These are phyloP conservation scores for Atlantisia rogersi DNA, from an alignment of 2,113 vertebrate species.

Conservation along the genomic window DNA sequence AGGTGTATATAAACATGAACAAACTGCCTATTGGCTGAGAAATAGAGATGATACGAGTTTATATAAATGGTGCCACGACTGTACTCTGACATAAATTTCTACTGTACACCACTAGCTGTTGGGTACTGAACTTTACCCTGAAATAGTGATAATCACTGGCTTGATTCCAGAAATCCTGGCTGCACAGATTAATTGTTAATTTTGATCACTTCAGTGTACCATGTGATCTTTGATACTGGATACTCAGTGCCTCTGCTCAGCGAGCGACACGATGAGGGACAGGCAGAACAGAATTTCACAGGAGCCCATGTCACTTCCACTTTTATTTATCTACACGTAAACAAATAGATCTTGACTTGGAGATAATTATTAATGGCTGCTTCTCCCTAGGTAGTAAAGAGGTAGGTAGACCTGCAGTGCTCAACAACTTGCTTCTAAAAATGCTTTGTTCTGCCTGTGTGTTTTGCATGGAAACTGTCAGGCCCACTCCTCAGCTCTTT, in stretches of 20 bases:
- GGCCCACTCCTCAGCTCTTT: background rate
- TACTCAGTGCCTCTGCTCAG: background rate
- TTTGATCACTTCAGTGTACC: background rate
- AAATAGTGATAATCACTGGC: background rate
- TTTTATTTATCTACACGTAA: background rate
- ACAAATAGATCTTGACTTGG: background rate
- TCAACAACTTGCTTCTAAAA: background rate
- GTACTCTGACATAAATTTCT: background rate
- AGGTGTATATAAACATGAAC: accelerated
- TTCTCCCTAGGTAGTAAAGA: background rate
- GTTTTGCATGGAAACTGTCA: background rate
- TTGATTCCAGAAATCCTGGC: background rate
- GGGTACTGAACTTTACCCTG: background rate
- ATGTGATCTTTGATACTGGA: background rate
- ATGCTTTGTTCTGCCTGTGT: accelerated
- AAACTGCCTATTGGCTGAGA: background rate
- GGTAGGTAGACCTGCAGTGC: background rate
- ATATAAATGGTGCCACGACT: background rate
- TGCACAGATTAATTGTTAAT: slow-evolving; percentile 1
- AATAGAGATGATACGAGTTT: background rate
- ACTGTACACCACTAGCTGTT: background rate
- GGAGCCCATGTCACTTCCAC: background rate
- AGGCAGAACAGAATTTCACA: background rate
- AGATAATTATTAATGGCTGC: background rate
- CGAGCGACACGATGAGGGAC: background rate